These are phyloP conservation scores for Galerucella calmariensis DNA, from an alignment of 2,888 invertebrate species.

Conservation along the genomic window DNA sequence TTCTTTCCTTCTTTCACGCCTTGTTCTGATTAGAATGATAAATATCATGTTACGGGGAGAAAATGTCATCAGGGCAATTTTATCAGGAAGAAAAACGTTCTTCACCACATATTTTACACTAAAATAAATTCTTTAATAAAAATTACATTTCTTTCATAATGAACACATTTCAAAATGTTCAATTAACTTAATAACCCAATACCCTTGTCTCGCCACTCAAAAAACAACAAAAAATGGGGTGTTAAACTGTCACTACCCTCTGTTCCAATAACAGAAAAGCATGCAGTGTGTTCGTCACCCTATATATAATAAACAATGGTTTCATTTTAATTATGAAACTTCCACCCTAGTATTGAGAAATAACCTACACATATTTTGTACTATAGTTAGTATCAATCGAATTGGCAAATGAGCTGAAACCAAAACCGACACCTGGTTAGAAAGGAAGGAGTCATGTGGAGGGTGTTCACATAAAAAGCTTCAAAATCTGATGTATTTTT, in stretches of 20 bases:
- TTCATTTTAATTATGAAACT: constrained; percentile 31
- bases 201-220: constrained; percentile 9
- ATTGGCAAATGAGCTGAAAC: constrained; percentile 7
- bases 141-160: too few relatives aligned
- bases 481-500: too few relatives aligned
- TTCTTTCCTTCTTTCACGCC: constrained; percentile 7
- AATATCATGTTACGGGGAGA: constrained; percentile 36
- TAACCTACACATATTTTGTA: background rate
- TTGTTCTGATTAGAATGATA: constrained; percentile 35
- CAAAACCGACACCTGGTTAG: background rate
- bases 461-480: too few relatives aligned
- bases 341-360: constrained; percentile 19
- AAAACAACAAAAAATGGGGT: constrained; percentile 27
- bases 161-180: constrained; percentile 20
- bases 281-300: constrained; percentile 16
- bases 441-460: too few relatives aligned
- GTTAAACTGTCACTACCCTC: constrained; percentile 33
- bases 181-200: constrained; percentile 24
- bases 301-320: constrained; percentile 23
- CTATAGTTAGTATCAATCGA: constrained; percentile 12
- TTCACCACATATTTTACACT: background rate
- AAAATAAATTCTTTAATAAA: constrained; percentile 5
- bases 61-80: constrained; percentile 36
- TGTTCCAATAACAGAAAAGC: constrained; percentile 26
- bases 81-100: constrained; percentile 20